phyloP scores from a whole-genome alignment of 92 coral and sea anemone species.

The Epizoanthus stellaris region DNA sequence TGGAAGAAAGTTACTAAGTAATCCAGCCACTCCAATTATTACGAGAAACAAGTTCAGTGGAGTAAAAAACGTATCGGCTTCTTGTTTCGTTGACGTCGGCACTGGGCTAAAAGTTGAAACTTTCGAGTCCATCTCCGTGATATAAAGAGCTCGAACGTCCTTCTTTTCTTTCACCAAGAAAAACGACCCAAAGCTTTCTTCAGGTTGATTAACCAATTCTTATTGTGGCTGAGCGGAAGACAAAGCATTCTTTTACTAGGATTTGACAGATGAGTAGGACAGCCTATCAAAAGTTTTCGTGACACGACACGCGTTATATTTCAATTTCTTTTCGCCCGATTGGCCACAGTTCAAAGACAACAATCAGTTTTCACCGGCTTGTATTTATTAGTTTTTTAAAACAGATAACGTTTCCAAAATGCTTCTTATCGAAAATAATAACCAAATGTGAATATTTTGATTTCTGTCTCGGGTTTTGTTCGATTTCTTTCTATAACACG shows the following conservation, averaged over 20 bases:
- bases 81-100: constrained; percentile 10
- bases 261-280: constrained; percentile 30
- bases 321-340: background rate
- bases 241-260: constrained; percentile 22
- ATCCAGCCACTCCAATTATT: constrained; percentile 60
- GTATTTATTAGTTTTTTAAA: background rate
- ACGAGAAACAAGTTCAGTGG: constrained; percentile 70
- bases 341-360: background rate
- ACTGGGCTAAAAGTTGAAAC: background rate
- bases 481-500: background rate
- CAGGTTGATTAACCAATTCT: constrained; percentile 34
- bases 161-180: background rate
- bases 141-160: background rate
- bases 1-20: constrained; percentile 67
- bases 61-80: constrained; percentile 40
- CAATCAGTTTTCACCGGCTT: background rate
- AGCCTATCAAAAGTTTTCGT: constrained; percentile 34
- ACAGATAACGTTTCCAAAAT: background rate
- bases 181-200: constrained; percentile 32
- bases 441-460: background rate
- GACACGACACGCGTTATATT: constrained; percentile 9
- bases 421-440: constrained; percentile 5
- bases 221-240: constrained; percentile 29
- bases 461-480: background rate
- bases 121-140: constrained; percentile 3